phyloP scores from a whole-genome alignment of 2,888 invertebrate species.

The Athrips mouffetella region DNA sequence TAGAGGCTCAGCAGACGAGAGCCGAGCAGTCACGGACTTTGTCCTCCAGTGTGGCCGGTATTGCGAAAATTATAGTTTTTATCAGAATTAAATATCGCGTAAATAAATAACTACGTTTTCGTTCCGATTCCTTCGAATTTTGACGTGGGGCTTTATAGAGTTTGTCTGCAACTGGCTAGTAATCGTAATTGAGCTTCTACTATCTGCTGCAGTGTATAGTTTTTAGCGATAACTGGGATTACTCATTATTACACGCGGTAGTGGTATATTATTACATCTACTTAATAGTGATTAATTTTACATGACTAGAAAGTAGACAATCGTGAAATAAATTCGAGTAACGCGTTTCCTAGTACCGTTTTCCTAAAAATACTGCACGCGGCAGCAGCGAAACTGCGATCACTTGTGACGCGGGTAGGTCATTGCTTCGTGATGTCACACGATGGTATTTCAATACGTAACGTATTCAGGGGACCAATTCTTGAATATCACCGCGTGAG shows the following conservation, averaged over 20 bases:
- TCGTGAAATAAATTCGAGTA: slow-evolving; percentile 12
- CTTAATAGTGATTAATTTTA: slow-evolving; percentile 15
- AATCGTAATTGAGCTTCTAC: slow-evolving; percentile 22
- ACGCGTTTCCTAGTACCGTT: slow-evolving; percentile 3
- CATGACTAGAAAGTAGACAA: slow-evolving; percentile 38
- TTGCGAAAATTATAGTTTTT: too few species aligned
- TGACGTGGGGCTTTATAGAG: too few species aligned
- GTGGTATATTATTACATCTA: slow-evolving; percentile 3
- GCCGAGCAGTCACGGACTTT: too few species aligned
- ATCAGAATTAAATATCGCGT: too few species aligned
- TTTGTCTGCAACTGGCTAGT: too few species aligned
- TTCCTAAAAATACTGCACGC: slow-evolving; percentile 9
- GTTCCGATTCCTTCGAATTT: too few species aligned
- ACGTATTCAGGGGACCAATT: too few species aligned
- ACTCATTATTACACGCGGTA: not conserved
- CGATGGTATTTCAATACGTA: too few species aligned
- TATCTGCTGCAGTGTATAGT: slow-evolving; percentile 30
- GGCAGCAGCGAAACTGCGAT: slow-evolving; percentile 8
- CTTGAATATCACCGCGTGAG: too few species aligned
- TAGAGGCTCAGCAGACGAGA: too few species aligned
- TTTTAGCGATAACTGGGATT: not conserved
- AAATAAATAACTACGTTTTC: too few species aligned
- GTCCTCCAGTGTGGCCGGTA: too few species aligned
- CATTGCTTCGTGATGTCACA: not conserved
- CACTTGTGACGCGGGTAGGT: not conserved